phyloP scores from a whole-genome alignment of 1,140 invertebrate species.

The Euura saliciscinereae region DNA sequence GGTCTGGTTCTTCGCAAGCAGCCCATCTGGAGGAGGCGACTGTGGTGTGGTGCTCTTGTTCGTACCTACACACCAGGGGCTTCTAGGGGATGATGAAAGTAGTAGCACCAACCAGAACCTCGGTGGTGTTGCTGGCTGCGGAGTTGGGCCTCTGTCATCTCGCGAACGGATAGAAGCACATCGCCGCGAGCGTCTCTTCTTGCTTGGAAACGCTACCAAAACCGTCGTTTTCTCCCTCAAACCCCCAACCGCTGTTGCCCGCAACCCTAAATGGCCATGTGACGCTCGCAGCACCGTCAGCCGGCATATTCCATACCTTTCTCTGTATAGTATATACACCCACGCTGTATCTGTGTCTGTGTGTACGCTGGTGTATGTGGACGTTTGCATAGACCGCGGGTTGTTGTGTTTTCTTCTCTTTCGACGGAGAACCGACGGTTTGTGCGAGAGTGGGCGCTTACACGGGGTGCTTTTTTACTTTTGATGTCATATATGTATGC shows the following conservation, averaged over 20 bases:
- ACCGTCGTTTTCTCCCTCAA: constrained; percentile 9
- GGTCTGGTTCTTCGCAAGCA: constrained; percentile 30
- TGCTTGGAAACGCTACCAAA: constrained; percentile 6
- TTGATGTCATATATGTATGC: not conserved
- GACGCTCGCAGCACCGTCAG: constrained; percentile 32
- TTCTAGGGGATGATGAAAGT: not conserved
- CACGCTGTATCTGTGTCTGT: not conserved
- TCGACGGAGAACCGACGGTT: not conserved
- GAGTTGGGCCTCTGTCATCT: constrained; percentile 6
- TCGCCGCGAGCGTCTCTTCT: constrained; percentile 33
- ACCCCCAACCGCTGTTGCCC: not conserved
- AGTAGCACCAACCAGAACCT: not conserved
- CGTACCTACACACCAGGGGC: not conserved
- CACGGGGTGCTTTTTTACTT: not conserved
- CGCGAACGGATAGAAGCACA: constrained; percentile 18
- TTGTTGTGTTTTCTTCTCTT: not conserved
- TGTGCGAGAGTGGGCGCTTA: not conserved
- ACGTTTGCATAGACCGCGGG: not conserved
- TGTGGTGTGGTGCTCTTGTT: not conserved
- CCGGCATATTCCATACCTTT: constrained; percentile 35
- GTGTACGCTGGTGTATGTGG: not conserved
- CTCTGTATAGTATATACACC: constrained; percentile 1
- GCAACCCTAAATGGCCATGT: constrained; percentile 34
- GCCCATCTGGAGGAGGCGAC: constrained; percentile 13
- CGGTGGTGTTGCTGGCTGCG: not conserved